Conservation (phyloP, 1,140 invertebrate genomes). For the Lordiphosa clarofinis region DNA sequence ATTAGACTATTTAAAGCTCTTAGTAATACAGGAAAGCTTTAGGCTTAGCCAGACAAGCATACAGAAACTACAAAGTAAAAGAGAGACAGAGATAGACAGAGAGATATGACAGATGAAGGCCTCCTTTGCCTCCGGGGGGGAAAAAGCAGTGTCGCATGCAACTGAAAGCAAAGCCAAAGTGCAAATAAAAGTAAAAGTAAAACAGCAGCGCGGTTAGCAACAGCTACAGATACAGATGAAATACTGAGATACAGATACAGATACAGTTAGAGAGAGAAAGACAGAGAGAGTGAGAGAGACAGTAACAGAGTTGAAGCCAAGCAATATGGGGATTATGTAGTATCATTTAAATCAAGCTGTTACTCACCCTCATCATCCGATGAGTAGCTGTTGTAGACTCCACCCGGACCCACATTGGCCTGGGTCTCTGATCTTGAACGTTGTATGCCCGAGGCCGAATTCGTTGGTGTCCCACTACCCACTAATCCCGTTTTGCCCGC, state of each 20-base stretch:
- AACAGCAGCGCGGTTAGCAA: conserved; percentile 36
- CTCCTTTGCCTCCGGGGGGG: conserved; percentile 1
- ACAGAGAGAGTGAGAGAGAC: conserved; percentile 21
- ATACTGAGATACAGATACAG: conserved; percentile 28
- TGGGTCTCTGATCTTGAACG: conserved; percentile 78
- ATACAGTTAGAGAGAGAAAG: conserved; percentile 21
- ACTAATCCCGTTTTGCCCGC: conserved; percentile 45
- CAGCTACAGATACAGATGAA: conserved; percentile 27
- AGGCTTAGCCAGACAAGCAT: background rate
- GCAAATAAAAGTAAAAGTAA: conserved; percentile 47
- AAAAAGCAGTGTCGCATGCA: conserved; percentile 34
- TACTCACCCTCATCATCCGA: conserved; percentile 91
- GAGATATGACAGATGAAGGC: conserved; percentile 18
- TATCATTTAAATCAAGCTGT: conserved; percentile 5
- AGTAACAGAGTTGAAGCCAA: conserved; percentile 59
- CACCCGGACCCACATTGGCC: conserved; percentile 81
- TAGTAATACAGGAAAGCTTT: background rate
- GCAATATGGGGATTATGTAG: conserved; percentile 42
- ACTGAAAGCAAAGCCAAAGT: conserved; percentile 49
- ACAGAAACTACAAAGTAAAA: conserved; percentile 19
- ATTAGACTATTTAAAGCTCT: no score
- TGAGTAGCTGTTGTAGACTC: conserved; percentile 89
- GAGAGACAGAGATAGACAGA: background rate
- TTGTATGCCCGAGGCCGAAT: conserved; percentile 51
- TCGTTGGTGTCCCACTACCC: conserved; percentile 48